Evolutionary conservation across 2,113 vertebrate genomes (phyloP).

Genomic region (Lynx canadensis): DNA sequence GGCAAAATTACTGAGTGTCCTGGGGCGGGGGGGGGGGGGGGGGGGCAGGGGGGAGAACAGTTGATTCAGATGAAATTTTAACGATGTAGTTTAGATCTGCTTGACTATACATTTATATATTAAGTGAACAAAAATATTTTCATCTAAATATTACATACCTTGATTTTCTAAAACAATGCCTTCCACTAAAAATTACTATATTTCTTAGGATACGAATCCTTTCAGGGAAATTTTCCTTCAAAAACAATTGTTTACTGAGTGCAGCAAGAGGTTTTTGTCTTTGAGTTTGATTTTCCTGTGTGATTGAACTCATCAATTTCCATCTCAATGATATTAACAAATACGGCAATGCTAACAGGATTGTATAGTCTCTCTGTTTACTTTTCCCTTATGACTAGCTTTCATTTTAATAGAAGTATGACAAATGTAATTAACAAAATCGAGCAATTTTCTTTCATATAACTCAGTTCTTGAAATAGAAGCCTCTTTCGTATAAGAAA

Average conservation of each 20-base stretch:
- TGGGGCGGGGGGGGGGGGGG: accelerated
- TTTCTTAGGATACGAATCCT: background rate
- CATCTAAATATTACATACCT: background rate
- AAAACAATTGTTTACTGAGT: background rate
- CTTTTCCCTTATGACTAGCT: background rate
- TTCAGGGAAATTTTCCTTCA: background rate
- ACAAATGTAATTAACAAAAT: conserved; percentile 15
- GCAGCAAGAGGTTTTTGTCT: background rate
- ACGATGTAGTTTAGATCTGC: background rate
- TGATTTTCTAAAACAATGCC: background rate
- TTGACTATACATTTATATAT: background rate
- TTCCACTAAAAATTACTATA: background rate
- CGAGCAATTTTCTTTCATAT: background rate
- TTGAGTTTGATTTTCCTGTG: background rate
- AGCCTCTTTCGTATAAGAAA: background rate
- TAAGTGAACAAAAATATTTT: conserved; percentile 14
- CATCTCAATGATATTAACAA: background rate
- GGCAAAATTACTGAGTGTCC: background rate
- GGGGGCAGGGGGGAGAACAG: background rate
- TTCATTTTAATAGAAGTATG: background rate
- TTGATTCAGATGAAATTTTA: background rate
- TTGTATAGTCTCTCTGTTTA: background rate
- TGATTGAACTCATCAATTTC: conserved; percentile 42
- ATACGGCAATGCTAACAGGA: background rate
- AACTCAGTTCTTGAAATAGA: background rate